Conservation (phyloP, 2,888 invertebrate species). For the Yponomeuta malinellus region DNA sequence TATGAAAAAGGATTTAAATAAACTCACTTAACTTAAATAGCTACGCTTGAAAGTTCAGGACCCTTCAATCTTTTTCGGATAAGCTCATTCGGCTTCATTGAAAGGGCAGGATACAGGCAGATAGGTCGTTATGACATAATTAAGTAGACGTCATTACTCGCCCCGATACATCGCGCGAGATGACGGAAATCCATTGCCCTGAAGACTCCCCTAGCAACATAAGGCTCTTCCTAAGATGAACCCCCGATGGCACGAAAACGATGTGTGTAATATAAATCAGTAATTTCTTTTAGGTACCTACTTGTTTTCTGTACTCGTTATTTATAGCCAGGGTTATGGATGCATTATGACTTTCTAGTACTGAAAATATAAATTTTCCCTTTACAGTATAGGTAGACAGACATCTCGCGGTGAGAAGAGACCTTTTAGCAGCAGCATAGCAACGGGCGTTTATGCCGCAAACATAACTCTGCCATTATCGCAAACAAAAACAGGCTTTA, state of each 20-base stretch:
- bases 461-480: background rate
- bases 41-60: no score
- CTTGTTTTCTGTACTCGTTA: background rate
- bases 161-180: slow-evolving; percentile 64
- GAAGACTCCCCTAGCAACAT: slow-evolving; percentile 37
- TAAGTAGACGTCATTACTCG: slow-evolving; percentile 73
- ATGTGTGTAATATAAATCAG: background rate
- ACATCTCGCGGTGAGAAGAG: background rate
- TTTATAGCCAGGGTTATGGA: no score
- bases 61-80: background rate
- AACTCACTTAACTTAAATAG: no score
- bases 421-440: slow-evolving; percentile 3
- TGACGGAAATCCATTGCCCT: slow-evolving; percentile 50
- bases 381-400: background rate
- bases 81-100: background rate
- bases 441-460: background rate
- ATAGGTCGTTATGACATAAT: slow-evolving; percentile 37
- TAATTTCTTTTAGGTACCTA: background rate
- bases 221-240: slow-evolving; percentile 3
- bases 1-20: no score
- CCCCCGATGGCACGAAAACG: background rate
- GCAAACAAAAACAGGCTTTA: background rate
- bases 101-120: background rate
- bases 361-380: no score
- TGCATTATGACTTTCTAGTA: no score